phyloP scores from a whole-genome alignment of 1,140 invertebrate genomes.

The Diorhabda sublineata region DNA sequence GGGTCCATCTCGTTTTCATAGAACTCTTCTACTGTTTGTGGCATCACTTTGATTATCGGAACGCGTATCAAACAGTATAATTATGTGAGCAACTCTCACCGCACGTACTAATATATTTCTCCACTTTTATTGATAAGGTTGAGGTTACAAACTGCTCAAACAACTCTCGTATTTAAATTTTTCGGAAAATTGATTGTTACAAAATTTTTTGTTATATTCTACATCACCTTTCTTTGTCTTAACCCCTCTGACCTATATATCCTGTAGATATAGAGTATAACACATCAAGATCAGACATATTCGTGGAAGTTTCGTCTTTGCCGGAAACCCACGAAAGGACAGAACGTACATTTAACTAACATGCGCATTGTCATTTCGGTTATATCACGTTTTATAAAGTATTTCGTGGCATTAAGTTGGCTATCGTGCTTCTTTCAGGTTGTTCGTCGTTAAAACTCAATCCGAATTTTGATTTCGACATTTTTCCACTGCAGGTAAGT shows the following conservation, averaged over 20 bases:
- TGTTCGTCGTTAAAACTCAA: constrained; percentile 36
- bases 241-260: constrained; percentile 8
- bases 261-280: neutral
- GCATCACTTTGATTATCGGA: too few relatives aligned
- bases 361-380: constrained; percentile 36
- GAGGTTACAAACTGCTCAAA: too few relatives aligned
- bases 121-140: too few relatives aligned
- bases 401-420: constrained; percentile 45
- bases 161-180: too few relatives aligned
- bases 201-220: too few relatives aligned
- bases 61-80: too few relatives aligned
- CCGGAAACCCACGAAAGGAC: neutral
- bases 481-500: constrained; percentile 26
- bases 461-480: constrained; percentile 23
- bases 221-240: constrained; percentile 1
- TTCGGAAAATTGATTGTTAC: too few relatives aligned
- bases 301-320: constrained; percentile 18
- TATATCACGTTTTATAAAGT: constrained; percentile 42
- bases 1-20: too few relatives aligned
- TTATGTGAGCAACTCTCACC: too few relatives aligned
- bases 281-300: constrained; percentile 20
- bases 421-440: constrained; percentile 42
- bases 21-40: too few relatives aligned
- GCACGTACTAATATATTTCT: too few relatives aligned
- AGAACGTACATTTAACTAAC: constrained; percentile 26